Base-by-base conservation (phyloP, 2,797 vertebrate species). In the Silurus lanzhouensis region DNA sequence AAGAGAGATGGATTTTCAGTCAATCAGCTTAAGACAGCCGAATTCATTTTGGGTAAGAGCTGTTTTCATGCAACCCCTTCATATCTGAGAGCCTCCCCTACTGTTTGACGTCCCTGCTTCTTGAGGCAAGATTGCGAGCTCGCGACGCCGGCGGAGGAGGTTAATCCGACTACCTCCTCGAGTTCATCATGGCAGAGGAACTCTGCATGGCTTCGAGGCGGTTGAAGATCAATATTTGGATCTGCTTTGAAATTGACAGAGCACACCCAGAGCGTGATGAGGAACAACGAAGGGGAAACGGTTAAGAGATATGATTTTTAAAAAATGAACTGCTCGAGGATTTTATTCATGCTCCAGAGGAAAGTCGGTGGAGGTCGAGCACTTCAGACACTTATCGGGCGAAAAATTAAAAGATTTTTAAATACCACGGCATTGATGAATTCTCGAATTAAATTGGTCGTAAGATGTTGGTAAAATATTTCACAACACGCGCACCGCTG, bases 21-120 rank as follows among this genome's bases (percentile, higher is more conserved):
- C 93, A 94, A 94, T 95, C 94, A 92, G 93, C 94, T 95, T 94
- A 95, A 95, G 93, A 95, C 94, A 95, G 94, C 92, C 93, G 92
- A 93, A 88, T 89, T 87, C 90, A 90, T 94, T 94, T 88, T 92
- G 93, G 90, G 88, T 93, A 94, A 90, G 91, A 91, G 88, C 87
- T 84, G 91, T 95, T 95, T 94, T 94, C 94, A 93, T 94, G 92
- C 90, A 84, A 82, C 87, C 89, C 93, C 94, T 95, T 95, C 92
- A 94, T 93, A 92, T 95, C 85, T 92, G 91, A 93, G 93, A 93
- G 93, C 91, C 90, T 80, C 92, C 92, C 94, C 92, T 87, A 90
- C 94, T 92, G 93, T 89, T 93, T 88, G 68, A 93, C 91, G 91
- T 91, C 93, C 89, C 89, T 87, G 83, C 82, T 91, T 93, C 91